These are phyloP conservation scores for Mobula hypostoma DNA, from an alignment of 2,113 vertebrate species.

Conservation along the genomic window DNA sequence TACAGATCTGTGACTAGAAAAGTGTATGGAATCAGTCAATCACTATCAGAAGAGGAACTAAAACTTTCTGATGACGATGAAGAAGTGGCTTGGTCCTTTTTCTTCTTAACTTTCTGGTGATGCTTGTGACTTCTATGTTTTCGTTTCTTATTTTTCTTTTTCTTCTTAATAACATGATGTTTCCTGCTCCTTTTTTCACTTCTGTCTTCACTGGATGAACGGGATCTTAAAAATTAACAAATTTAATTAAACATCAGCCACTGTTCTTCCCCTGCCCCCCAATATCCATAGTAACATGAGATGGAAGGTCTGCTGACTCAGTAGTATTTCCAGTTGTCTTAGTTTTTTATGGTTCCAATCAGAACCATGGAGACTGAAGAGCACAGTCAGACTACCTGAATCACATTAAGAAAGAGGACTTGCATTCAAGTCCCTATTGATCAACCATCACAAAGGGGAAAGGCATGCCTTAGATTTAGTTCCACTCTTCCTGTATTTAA, in stretches of 20 bases:
- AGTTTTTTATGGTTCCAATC: neutral
- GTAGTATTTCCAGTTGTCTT: neutral
- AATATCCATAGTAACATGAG: neutral
- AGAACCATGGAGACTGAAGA: neutral
- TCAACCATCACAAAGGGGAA: too few relatives aligned
- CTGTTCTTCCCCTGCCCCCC: neutral
- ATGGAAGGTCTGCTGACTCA: neutral
- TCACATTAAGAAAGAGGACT: too few relatives aligned
- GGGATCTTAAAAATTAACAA: conserved; percentile 51
- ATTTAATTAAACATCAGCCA: neutral
- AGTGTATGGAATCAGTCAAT: conserved; percentile 56
- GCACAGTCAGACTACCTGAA: neutral
- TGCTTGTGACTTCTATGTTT: conserved; percentile 72
- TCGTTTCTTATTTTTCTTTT: conserved; percentile 75
- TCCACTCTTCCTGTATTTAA: too few relatives aligned
- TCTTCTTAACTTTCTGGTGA: conserved; percentile 73
- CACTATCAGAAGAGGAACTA: conserved; percentile 64
- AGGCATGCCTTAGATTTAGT: too few relatives aligned
- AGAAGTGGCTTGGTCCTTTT: conserved; percentile 62
- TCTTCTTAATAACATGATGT: conserved; percentile 79
- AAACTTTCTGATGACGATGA: conserved; percentile 64
- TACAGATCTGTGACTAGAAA: neutral
- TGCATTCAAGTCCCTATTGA: too few relatives aligned
- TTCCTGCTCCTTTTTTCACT: conserved; percentile 79
- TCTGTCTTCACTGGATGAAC: conserved; percentile 68